Conservation (phyloP, 1,140 invertebrate species). For the Melipona quadrifasciata region DNA sequence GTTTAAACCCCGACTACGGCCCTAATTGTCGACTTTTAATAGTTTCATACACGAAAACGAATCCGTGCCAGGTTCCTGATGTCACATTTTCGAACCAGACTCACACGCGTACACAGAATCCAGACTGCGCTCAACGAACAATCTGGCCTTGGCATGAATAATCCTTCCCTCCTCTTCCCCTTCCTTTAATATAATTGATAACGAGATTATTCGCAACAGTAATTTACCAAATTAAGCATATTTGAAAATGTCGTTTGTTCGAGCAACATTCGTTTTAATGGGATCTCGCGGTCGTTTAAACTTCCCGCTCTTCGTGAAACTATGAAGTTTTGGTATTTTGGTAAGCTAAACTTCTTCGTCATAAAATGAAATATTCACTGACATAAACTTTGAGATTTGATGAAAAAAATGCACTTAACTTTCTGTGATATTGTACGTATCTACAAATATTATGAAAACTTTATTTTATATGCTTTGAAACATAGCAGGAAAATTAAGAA, state of each 20-base stretch:
- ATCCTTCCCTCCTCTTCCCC: not conserved
- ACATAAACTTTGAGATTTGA: not conserved
- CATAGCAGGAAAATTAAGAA: too few species aligned
- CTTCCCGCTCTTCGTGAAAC: not conserved
- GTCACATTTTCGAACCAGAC: conserved; percentile 36
- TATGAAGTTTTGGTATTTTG: not conserved
- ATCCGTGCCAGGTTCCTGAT: conserved; percentile 56
- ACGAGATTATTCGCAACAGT: conserved; percentile 6
- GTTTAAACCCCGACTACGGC: conserved; percentile 30
- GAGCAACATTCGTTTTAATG: not conserved
- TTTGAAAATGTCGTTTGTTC: not conserved
- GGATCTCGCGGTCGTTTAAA: not conserved
- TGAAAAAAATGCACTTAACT: not conserved
- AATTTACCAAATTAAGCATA: conserved; percentile 5
- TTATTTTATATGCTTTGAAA: too few species aligned
- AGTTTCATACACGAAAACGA: conserved; percentile 61
- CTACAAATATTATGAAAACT: too few species aligned
- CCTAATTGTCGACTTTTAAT: conserved; percentile 60
- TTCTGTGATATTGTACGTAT: too few species aligned
- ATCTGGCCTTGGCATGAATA: conserved; percentile 57
- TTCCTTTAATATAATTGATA: conserved; percentile 11
- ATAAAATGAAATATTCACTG: not conserved
- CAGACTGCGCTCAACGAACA: conserved; percentile 9
- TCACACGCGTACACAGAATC: conserved; percentile 35
- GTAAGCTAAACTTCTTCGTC: not conserved